Conservation (phyloP, 2,113 vertebrate species). For the Gymnobelideus leadbeateri region DNA sequence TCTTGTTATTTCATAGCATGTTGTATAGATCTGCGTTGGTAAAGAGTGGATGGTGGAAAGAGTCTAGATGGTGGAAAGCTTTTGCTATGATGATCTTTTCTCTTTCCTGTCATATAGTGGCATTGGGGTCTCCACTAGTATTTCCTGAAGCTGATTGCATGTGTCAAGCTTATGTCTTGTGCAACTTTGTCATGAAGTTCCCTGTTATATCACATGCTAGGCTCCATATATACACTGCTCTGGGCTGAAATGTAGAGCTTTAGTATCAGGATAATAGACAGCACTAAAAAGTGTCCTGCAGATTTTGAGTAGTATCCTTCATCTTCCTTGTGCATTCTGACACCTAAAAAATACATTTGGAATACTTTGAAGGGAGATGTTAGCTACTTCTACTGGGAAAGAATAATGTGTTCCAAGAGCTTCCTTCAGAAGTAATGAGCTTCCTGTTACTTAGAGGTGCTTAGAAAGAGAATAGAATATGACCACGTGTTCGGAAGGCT, state of each 20-base stretch:
- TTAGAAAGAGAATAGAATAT: background rate
- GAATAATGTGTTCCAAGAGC: background rate
- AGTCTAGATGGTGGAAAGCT: background rate
- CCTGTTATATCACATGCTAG: background rate
- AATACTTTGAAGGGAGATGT: background rate
- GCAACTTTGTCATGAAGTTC: background rate
- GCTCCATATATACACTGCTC: background rate
- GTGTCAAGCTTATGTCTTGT: background rate
- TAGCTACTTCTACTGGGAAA: background rate
- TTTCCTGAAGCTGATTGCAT: background rate
- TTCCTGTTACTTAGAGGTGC: background rate
- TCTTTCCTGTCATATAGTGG: background rate
- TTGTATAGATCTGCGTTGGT: background rate
- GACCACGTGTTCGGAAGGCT: background rate
- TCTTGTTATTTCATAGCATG: background rate
- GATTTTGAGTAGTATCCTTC: background rate
- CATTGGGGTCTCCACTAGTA: background rate
- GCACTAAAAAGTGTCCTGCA: background rate
- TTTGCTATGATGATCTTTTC: background rate
- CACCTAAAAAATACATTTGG: background rate
- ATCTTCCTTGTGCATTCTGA: background rate
- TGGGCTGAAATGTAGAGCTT: background rate
- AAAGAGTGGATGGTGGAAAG: background rate
- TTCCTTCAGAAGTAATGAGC: background rate
- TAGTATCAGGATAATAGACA: background rate